Evolutionary conservation across 1,140 invertebrate genomes (phyloP).

Genomic region (Venturia canescens): DNA sequence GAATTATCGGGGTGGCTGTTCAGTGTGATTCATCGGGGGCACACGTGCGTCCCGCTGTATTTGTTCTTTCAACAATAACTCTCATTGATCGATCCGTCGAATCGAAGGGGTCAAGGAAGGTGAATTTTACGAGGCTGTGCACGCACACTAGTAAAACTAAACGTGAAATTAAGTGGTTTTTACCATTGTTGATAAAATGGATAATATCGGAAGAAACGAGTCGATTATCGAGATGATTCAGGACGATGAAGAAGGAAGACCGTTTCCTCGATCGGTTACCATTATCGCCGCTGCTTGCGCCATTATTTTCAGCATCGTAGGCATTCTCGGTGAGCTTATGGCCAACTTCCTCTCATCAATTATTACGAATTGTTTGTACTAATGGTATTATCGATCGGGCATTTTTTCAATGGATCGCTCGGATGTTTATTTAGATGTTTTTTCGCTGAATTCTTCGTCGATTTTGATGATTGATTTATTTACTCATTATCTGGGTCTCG

Average conservation of each 20-base stretch:
- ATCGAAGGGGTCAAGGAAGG: slow-evolving; percentile 9
- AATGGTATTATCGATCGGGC: no score
- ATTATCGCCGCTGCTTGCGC: slow-evolving; percentile 86
- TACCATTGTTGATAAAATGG: slow-evolving; percentile 18
- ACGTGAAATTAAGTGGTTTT: slow-evolving; percentile 16
- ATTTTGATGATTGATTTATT: no score
- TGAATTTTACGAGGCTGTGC: neutral
- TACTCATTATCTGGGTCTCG: no score
- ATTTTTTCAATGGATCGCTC: no score
- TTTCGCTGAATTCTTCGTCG: no score
- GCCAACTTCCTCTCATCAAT: no score
- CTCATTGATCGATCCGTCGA: slow-evolving; percentile 33
- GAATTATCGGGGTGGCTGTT: slow-evolving; percentile 17
- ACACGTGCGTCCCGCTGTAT: slow-evolving; percentile 25
- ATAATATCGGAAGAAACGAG: slow-evolving; percentile 27
- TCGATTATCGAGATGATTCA: slow-evolving; percentile 43
- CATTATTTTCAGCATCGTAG: slow-evolving; percentile 86
- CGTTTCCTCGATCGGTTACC: slow-evolving; percentile 82
- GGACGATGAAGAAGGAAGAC: slow-evolving; percentile 53
- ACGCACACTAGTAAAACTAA: neutral
- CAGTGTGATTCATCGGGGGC: slow-evolving; percentile 34
- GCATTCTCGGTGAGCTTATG: slow-evolving; percentile 83
- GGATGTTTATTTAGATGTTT: no score
- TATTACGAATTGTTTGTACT: no score
- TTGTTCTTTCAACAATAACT: slow-evolving; percentile 41